phyloP scores from a whole-genome alignment of 2,113 vertebrate species.

The Echinops telfairi region DNA sequence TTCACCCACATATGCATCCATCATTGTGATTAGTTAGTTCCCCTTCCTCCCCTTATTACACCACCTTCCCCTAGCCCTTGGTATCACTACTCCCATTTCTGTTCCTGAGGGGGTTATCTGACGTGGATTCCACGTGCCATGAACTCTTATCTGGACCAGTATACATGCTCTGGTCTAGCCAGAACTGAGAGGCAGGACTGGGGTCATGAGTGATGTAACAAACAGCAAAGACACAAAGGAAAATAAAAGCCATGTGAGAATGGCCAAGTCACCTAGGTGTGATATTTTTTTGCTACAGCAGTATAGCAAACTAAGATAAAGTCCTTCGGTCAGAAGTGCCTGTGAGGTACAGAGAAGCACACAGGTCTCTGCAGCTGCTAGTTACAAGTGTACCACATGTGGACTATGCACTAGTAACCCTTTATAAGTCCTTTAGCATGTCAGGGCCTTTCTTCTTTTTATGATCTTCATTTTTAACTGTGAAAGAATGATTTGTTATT shows the following conservation, averaged over 20 bases:
- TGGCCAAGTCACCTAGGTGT: background rate
- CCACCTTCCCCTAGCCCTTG: no score
- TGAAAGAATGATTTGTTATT: background rate
- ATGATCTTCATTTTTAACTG: background rate
- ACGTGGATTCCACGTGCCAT: no score
- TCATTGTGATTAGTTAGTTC: no score
- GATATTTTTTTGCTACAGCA: background rate
- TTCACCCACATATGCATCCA: no score
- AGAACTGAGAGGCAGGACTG: no score
- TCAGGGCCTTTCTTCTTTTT: background rate
- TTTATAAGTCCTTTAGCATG: background rate
- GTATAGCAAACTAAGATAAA: background rate
- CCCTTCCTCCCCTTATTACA: no score
- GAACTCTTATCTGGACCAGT: no score
- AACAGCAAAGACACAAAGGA: background rate
- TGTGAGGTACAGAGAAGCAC: rapidly evolving
- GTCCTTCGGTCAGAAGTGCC: background rate
- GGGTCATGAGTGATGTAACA: background rate
- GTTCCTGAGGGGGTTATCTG: no score
- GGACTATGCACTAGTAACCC: background rate
- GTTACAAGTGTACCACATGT: background rate
- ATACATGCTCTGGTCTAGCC: no score
- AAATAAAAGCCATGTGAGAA: background rate
- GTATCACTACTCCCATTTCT: no score
- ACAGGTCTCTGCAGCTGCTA: background rate